Evolutionary conservation across 2,888 invertebrate genomes (phyloP).

Genomic region (Alloplasta piceator): DNA sequence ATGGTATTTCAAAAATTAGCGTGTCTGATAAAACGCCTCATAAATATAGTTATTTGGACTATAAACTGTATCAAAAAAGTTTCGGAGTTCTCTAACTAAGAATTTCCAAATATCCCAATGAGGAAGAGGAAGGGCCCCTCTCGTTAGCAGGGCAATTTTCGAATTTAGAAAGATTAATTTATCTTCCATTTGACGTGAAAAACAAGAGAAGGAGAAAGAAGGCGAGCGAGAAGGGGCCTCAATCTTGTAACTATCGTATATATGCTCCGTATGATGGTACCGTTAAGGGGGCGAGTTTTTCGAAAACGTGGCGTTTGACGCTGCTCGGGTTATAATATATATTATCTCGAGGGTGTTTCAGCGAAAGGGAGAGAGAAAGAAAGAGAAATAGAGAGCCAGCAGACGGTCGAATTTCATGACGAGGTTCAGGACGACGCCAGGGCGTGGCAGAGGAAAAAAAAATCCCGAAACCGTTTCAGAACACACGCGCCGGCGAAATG

Average conservation of each 20-base stretch:
- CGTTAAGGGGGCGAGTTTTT: constrained; percentile 35
- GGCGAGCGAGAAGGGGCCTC: constrained; percentile 1
- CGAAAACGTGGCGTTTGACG: constrained; percentile 55
- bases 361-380: constrained; percentile 36
- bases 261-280: constrained; percentile 17
- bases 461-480: constrained; percentile 58
- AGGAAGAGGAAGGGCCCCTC: constrained; percentile 21
- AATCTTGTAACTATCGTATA: constrained; percentile 33
- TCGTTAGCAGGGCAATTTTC: constrained; percentile 62
- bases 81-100: constrained; percentile 44
- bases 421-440: constrained; percentile 75
- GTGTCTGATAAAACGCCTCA: too few relatives aligned
- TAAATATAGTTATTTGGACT: not conserved
- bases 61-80: constrained; percentile 3
- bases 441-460: constrained; percentile 73
- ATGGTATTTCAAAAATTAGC: too few relatives aligned
- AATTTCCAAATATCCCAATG: constrained; percentile 1
- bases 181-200: constrained; percentile 57
- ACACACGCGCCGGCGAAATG: constrained; percentile 61
- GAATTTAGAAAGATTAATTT: constrained; percentile 64
- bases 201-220: constrained; percentile 37
- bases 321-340: constrained; percentile 54
- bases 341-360: constrained; percentile 59
- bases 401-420: constrained; percentile 76
- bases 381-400: constrained; percentile 1